phyloP scores from a whole-genome alignment of 2,797 vertebrate species.

The Phyllotis vaccarum region DNA sequence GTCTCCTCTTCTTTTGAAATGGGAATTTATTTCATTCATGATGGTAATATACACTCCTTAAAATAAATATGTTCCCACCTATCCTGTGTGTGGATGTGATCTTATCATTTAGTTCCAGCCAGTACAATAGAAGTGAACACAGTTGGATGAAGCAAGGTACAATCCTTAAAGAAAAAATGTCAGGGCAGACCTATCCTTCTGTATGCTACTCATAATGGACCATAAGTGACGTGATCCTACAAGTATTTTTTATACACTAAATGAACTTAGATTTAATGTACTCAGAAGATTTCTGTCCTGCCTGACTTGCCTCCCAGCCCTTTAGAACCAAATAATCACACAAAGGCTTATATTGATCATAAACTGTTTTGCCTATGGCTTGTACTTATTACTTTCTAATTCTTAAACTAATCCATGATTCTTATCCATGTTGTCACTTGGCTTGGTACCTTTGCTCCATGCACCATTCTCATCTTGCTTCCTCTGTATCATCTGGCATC shows the following conservation, averaged over 20 bases:
- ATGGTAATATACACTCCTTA: not conserved
- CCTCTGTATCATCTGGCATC: no score
- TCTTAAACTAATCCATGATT: no score
- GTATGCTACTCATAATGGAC: not conserved
- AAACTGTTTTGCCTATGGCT: no score
- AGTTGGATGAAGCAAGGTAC: not conserved
- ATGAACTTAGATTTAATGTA: not conserved
- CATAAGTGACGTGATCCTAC: no score
- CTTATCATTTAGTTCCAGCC: not conserved
- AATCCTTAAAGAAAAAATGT: not conserved
- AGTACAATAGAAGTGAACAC: not conserved
- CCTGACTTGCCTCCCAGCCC: no score
- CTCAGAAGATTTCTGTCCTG: no score
- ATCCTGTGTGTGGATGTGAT: not conserved
- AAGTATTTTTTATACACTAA: not conserved
- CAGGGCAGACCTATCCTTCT: not conserved
- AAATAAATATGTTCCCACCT: not conserved
- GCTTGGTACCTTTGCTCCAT: no score
- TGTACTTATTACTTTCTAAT: no score
- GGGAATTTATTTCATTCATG: not conserved
- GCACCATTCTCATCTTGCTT: no score
- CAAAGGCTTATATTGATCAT: no score
- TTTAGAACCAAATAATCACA: no score
- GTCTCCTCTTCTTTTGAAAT: not conserved
- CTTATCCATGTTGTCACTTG: no score